Percentiles rank a stretch among this genome's conserved stretches.
Conservation (phyloP, 2,797 vertebrate genomes). For the Paguma larvata region DNA sequence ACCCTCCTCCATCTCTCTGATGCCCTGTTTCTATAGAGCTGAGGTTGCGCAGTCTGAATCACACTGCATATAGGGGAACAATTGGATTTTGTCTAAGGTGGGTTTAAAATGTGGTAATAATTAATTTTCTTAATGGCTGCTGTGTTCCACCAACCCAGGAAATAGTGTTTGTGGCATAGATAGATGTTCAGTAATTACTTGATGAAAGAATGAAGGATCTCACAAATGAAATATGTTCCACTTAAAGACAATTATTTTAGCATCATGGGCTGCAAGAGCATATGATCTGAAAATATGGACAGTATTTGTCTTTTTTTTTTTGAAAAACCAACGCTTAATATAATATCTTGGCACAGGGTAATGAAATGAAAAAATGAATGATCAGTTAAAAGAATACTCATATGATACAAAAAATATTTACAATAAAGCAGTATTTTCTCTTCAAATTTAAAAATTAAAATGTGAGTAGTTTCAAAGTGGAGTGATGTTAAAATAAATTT, state of each 20-base stretch:
- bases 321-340: background rate
- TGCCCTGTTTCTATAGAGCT: background rate
- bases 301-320: background rate
- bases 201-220: background rate
- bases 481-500: constrained; percentile 7
- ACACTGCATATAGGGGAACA: background rate
- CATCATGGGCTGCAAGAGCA: background rate
- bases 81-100: background rate
- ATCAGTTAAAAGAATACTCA: background rate
- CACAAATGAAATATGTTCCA: background rate
- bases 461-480: background rate
- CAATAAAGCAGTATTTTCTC: background rate
- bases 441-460: background rate
- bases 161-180: background rate
- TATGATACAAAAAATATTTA: background rate
- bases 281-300: background rate
- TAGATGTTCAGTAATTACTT: background rate
- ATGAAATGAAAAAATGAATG: constrained; percentile 23
- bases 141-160: background rate
- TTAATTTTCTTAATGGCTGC: background rate
- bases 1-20: background rate
- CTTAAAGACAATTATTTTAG: background rate
- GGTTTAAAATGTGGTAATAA: background rate
- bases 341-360: background rate
- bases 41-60: background rate